Evolutionary conservation across 2,113 vertebrate genomes (phyloP).

Genomic region (Elephantulus edwardii): DNA sequence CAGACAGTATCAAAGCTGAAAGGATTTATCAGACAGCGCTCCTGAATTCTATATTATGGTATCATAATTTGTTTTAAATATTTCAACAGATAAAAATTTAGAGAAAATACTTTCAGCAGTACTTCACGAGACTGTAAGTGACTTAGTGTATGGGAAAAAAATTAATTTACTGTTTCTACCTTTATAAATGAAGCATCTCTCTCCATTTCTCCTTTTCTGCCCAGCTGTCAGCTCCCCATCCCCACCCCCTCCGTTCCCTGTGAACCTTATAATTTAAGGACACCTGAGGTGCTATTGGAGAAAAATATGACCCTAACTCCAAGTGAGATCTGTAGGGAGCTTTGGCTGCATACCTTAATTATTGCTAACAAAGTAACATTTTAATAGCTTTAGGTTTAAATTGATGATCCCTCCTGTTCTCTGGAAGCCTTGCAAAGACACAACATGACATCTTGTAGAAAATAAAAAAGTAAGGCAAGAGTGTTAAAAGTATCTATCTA

Average conservation of each 20-base stretch:
- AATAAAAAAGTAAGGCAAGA: not conserved
- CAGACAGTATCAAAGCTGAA: not conserved
- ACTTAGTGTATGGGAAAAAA: not conserved
- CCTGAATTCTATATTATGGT: not conserved
- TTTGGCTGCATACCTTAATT: slow-evolving; percentile 76
- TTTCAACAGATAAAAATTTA: slow-evolving; percentile 18
- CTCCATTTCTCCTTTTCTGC: not conserved
- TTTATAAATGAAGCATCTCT: not conserved
- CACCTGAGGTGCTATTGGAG: slow-evolving; percentile 40
- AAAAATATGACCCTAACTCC: slow-evolving; percentile 26
- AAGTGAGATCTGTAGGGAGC: slow-evolving; percentile 62
- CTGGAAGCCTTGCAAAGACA: slow-evolving; percentile 39
- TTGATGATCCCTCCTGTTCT: slow-evolving; percentile 47
- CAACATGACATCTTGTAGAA: slow-evolving; percentile 21
- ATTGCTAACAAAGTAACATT: slow-evolving; percentile 77
- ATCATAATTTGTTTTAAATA: not conserved
- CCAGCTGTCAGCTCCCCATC: too few species aligned
- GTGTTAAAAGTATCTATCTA: not conserved
- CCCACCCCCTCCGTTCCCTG: not conserved
- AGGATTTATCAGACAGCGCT: not conserved
- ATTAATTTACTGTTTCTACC: not conserved
- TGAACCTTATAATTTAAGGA: slow-evolving; percentile 56
- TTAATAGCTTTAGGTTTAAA: slow-evolving; percentile 77
- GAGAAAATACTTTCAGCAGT: not conserved
- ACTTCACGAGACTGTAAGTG: not conserved